A percentile compares a stretch with the other conserved stretches of the same genome.
Evolutionary conservation across 2,888 invertebrate genomes (phyloP).

Genomic region (Sialis lutaria): DNA sequence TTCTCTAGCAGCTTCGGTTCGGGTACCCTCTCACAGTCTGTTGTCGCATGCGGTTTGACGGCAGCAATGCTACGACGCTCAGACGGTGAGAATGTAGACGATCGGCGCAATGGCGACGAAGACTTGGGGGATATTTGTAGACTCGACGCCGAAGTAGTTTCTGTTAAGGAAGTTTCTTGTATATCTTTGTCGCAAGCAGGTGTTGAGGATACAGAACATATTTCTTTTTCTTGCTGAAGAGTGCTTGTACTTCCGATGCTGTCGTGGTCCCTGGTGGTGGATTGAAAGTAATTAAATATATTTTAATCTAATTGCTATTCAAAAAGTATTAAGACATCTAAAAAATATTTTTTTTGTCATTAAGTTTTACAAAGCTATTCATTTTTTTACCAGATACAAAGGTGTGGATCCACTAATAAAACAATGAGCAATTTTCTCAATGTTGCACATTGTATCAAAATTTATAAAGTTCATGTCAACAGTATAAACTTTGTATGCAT

Average conservation of each 20-base stretch:
- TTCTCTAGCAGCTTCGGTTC: too few species aligned
- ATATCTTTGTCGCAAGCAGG: not conserved
- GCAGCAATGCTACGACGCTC: not conserved
- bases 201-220: slow-evolving; percentile 13
- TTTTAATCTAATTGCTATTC: not conserved
- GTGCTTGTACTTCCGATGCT: slow-evolving; percentile 22
- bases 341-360: too few species aligned
- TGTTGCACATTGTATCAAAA: too few species aligned
- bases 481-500: too few species aligned
- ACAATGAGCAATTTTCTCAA: too few species aligned
- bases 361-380: too few species aligned
- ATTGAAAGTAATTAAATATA: slow-evolving; percentile 13
- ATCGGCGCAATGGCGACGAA: slow-evolving; percentile 16
- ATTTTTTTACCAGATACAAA: too few species aligned
- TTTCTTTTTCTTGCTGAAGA: slow-evolving; percentile 17
- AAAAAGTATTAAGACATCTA: too few species aligned
- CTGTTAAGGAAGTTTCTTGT: not conserved
- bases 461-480: too few species aligned
- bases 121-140: slow-evolving; percentile 15
- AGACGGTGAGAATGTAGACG: slow-evolving; percentile 2
- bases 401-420: too few species aligned
- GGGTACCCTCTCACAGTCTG: not conserved
- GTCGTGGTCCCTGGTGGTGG: slow-evolving; percentile 19
- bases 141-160: not conserved
- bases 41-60: not conserved